A percentile compares a stretch with the other conserved stretches of the same genome.
These are phyloP conservation scores for Turdus rufiventris DNA, from an alignment of 2,113 vertebrate genomes.

Conservation along the genomic window DNA sequence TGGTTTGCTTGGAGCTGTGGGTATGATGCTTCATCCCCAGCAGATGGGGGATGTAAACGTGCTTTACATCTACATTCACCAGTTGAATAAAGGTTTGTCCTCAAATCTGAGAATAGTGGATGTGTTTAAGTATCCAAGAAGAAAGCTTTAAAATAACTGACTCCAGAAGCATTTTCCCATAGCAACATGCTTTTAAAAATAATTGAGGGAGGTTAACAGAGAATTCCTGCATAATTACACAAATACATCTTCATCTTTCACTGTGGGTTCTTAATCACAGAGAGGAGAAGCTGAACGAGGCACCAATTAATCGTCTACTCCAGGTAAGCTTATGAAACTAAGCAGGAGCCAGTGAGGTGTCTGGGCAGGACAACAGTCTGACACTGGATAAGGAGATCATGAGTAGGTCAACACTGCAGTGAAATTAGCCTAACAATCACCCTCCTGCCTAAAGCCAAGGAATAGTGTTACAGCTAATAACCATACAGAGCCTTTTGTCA, in stretches of 20 bases:
- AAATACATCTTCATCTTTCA: neutral
- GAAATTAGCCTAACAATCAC: neutral
- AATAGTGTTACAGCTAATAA: neutral
- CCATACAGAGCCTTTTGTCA: neutral
- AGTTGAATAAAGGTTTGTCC: neutral
- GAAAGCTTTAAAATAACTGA: constrained; percentile 6
- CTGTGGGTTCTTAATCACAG: neutral
- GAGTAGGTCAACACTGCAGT: neutral
- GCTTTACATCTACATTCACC: neutral
- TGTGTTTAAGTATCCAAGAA: neutral
- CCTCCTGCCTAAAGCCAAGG: neutral
- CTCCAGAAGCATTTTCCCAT: neutral
- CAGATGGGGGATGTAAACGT: neutral
- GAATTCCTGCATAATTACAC: neutral
- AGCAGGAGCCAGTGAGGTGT: neutral
- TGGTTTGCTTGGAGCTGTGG: neutral
- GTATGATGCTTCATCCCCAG: neutral
- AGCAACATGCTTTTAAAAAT: constrained; percentile 41
- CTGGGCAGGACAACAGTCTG: neutral
- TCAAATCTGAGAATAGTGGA: neutral
- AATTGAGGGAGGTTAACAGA: constrained; percentile 2
- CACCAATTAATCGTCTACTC: neutral
- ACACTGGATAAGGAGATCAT: neutral
- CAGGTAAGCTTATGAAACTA: neutral
- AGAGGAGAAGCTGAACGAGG: neutral